phyloP scores from a whole-genome alignment of 2,797 vertebrate genomes.

The Falco naumanni region DNA sequence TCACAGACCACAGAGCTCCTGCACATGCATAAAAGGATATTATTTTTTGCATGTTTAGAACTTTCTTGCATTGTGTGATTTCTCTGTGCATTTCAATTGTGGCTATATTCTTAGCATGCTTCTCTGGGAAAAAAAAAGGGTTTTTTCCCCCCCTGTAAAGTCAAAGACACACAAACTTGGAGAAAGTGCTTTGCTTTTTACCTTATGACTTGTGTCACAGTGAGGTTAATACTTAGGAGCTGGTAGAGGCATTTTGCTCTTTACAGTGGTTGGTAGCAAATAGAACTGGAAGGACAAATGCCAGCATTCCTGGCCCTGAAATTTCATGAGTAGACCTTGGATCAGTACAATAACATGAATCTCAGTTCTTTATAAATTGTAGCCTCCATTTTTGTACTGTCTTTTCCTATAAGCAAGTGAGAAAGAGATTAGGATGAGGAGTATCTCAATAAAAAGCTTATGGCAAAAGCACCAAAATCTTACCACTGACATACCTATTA shows the following conservation, averaged over 20 bases:
- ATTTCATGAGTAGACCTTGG: background rate
- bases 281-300: background rate
- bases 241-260: background rate
- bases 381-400: background rate
- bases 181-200: background rate
- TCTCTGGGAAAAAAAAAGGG: background rate
- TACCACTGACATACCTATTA: rapidly evolving
- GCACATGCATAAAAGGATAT: rapidly evolving
- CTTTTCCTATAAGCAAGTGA: background rate
- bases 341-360: background rate
- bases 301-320: background rate
- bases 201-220: background rate
- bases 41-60: background rate
- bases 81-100: background rate
- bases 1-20: background rate
- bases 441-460: background rate
- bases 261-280: background rate
- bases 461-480: background rate
- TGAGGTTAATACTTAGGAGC: background rate
- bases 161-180: background rate
- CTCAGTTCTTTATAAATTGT: background rate
- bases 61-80: background rate
- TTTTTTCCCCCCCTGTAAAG: background rate
- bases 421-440: background rate
- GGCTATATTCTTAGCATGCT: background rate